These are phyloP conservation scores for Otus scops DNA, from an alignment of 2,797 vertebrate species.

Conservation along the genomic window DNA sequence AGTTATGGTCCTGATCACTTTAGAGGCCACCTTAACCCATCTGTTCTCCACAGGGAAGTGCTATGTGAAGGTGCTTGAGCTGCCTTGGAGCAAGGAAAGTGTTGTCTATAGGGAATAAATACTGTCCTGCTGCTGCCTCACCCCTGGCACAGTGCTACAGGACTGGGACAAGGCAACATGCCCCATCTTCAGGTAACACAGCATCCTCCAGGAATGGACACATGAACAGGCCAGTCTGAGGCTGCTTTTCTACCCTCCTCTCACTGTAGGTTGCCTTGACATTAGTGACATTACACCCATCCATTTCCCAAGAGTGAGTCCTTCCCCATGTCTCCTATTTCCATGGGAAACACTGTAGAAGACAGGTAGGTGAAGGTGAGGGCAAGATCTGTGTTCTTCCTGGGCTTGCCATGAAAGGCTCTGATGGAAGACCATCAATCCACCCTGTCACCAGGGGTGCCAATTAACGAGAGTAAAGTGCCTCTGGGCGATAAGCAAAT, in stretches of 20 bases:
- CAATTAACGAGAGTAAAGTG: conserved; percentile 55
- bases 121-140: background rate
- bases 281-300: background rate
- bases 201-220: background rate
- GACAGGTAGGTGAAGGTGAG: fast-evolving
- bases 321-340: background rate
- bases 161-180: background rate
- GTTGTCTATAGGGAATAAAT: background rate
- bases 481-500: conserved; percentile 48
- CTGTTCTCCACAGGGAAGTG: background rate
- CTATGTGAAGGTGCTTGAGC: background rate
- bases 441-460: background rate
- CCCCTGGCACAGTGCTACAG: background rate
- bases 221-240: background rate
- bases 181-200: background rate
- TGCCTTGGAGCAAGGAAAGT: background rate
- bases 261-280: background rate
- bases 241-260: background rate
- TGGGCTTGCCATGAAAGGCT: background rate
- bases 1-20: background rate
- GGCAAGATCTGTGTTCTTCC: background rate
- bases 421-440: conserved; percentile 37
- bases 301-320: fast-evolving
- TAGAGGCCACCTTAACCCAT: background rate
- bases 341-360: background rate